Percentiles rank a stretch among this genome's conserved stretches.
These are phyloP conservation scores for Zosterops hypoxanthus DNA, from an alignment of 2,113 vertebrate species.

Conservation along the genomic window DNA sequence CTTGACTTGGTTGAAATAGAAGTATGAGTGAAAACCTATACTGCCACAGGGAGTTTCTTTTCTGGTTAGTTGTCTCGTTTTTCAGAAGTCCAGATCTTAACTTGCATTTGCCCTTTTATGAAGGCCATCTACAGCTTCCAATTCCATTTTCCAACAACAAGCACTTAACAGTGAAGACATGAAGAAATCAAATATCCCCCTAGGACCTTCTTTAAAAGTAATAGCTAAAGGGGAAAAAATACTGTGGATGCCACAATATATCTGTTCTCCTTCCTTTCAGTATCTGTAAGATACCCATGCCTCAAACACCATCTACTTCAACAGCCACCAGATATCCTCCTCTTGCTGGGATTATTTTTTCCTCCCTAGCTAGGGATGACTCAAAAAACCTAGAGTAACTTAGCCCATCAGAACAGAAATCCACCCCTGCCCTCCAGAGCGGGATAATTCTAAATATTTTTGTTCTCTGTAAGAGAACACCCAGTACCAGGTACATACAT, in stretches of 20 bases:
- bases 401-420: background rate
- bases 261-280: background rate
- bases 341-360: background rate
- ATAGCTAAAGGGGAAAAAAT: background rate
- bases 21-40: background rate
- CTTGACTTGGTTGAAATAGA: background rate
- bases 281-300: background rate
- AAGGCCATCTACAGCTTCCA: constrained; percentile 9
- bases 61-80: background rate
- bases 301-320: background rate
- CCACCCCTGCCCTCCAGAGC: background rate
- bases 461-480: background rate
- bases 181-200: constrained; percentile 37
- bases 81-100: background rate
- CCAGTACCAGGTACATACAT: background rate
- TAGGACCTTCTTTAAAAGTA: constrained; percentile 10
- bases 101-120: constrained; percentile 3
- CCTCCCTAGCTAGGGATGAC: background rate
- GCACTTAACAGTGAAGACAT: constrained; percentile 13
- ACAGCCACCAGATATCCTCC: background rate
- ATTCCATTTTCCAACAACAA: background rate
- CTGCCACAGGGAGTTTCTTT: background rate
- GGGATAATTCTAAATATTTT: background rate
- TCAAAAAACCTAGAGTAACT: background rate
- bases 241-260: background rate